Evolutionary conservation across 2,113 vertebrate species (phyloP), one percentile per base, ranked within the genome.

Genomic region (Boleophthalmus pectinirostris): DNA sequence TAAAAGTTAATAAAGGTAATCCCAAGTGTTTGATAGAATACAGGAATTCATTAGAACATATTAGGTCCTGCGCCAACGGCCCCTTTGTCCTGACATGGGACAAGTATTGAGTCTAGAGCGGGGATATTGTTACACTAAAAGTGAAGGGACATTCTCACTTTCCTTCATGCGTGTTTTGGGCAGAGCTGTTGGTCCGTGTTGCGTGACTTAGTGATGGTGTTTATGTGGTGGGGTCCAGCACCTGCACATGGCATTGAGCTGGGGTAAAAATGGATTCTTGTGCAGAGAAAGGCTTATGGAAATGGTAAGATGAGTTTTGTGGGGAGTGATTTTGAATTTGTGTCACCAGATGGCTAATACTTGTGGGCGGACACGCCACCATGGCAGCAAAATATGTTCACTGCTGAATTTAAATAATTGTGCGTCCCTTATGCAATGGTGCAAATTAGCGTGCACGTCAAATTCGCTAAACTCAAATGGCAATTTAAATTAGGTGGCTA

Each of bases 401-500:
- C 58, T 79, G 78, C 78, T 81, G 75, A 90, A 86, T 86, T 87
- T 83, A 88, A 85, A 79, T 79, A 83, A 78, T 77, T 74, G 68
- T 1, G 58, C 75, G 73, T 87, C 84, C 83, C 80, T 78, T 78
- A 85, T 85, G 79, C 85, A 80, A 83, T 79, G 82, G 84, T 86
- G 85, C 64, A 90, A 79, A 88, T 90, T 75, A 90, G 80, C 77
- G 69, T 78, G 74, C 69, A 78, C 84, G 87, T 88, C 90, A 85
- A 87, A 82, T 74, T 83, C 21, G 64, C 72, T 72, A 54, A 85
- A 78, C 71, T 72, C 80, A 84, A 88, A 83, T 88, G 82, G 76
- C 76, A 88, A 83, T 89, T 89, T 86, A 87, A 90, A 89, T 88
- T 72, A 84, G 82, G 82, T 14, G 54, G 70, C 81, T 86, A 82